Evolutionary conservation across 2,888 invertebrate genomes (phyloP).

Genomic region (Brenthis hecate): DNA sequence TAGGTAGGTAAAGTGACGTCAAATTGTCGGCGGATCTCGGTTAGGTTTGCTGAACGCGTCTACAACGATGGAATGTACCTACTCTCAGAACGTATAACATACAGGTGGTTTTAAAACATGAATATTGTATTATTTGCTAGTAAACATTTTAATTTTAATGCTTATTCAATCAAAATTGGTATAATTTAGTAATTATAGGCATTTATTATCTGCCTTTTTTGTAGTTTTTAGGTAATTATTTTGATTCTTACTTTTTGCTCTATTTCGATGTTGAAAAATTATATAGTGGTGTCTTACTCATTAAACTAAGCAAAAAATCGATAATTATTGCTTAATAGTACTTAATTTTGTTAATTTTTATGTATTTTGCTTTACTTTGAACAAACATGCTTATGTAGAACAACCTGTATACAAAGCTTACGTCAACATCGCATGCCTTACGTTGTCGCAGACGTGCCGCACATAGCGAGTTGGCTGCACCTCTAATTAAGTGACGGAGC

Average conservation of each 20-base stretch:
- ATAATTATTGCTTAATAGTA: not conserved
- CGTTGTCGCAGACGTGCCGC: slow-evolving; percentile 46
- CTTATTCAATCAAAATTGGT: no score
- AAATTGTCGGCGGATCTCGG: slow-evolving; percentile 33
- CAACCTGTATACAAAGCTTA: slow-evolving; percentile 48
- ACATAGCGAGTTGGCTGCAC: slow-evolving; percentile 39
- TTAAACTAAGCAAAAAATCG: no score
- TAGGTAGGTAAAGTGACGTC: slow-evolving; percentile 34
- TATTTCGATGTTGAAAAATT: not conserved
- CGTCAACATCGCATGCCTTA: slow-evolving; percentile 52
- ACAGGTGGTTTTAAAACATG: slow-evolving; percentile 1
- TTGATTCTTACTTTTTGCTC: not conserved
- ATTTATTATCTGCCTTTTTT: not conserved
- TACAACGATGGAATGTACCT: slow-evolving; percentile 39
- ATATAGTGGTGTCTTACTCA: no score
- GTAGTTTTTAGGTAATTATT: no score
- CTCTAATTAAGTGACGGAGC: slow-evolving; percentile 43
- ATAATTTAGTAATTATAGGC: not conserved
- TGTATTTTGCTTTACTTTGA: no score
- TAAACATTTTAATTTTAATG: no score
- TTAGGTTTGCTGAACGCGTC: slow-evolving; percentile 38
- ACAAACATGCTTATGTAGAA: slow-evolving; percentile 6
- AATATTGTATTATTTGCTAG: not conserved
- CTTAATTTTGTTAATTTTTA: not conserved
- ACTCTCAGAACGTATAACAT: slow-evolving; percentile 32